phyloP scores from a whole-genome alignment of 2,113 vertebrate genomes.

The Trichomycterus rosablanca region DNA sequence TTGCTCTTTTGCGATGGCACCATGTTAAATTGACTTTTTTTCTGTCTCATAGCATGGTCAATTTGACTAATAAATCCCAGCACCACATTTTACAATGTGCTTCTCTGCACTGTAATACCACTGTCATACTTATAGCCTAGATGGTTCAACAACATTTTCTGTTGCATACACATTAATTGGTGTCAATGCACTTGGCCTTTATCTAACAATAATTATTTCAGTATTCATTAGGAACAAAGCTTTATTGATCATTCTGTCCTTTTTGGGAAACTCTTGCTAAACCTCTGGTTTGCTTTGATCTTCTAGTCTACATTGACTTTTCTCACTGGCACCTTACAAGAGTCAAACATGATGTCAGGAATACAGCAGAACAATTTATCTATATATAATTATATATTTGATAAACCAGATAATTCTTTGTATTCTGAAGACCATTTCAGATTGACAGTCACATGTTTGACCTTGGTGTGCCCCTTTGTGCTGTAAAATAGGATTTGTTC shows the following conservation, averaged over 20 bases:
- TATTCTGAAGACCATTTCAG: neutral
- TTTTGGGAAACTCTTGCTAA: constrained; percentile 33
- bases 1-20: neutral
- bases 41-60: neutral
- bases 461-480: constrained; percentile 13
- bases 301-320: constrained; percentile 1
- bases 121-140: neutral
- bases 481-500: constrained; percentile 35
- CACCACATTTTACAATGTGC: neutral
- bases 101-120: constrained; percentile 1
- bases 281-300: constrained; percentile 36
- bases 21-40: neutral
- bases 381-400: neutral
- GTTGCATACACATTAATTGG: constrained; percentile 12
- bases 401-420: neutral
- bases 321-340: constrained; percentile 35
- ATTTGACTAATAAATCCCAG: neutral
- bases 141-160: constrained; percentile 9
- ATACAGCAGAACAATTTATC: constrained; percentile 4
- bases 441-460: constrained; percentile 22
- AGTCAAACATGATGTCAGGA: constrained; percentile 50
- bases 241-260: neutral
- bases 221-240: constrained; percentile 4
- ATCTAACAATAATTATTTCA: constrained; percentile 29
- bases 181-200: constrained; percentile 19